phyloP scores from a whole-genome alignment of 2,888 invertebrate genomes.

The Hesperia comma region DNA sequence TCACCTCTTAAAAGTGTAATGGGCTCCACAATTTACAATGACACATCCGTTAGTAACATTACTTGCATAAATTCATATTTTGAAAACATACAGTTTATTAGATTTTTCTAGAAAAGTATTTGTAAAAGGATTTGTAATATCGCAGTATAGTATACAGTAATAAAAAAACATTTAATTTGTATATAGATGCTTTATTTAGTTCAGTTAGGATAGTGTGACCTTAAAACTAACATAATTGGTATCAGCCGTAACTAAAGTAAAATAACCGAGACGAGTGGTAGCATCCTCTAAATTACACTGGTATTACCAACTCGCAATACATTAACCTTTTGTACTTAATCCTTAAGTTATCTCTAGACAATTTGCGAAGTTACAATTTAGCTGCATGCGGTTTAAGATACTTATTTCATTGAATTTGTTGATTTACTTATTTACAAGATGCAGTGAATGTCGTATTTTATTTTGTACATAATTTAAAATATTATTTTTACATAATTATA shows the following conservation, averaged over 20 bases:
- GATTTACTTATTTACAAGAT: conserved; percentile 17
- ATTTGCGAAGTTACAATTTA: conserved; percentile 37
- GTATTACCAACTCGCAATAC: conserved; percentile 52
- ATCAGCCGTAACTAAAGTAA: conserved; percentile 65
- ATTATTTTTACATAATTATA: not conserved
- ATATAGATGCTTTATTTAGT: conserved; percentile 52
- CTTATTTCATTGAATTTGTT: conserved; percentile 30
- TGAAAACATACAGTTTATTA: too few relatives aligned
- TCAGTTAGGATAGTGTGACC: conserved; percentile 67
- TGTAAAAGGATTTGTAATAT: too few relatives aligned
- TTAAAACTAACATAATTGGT: conserved; percentile 74
- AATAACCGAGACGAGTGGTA: conserved; percentile 49
- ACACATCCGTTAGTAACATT: too few relatives aligned
- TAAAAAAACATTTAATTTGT: conserved; percentile 39
- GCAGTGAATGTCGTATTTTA: conserved; percentile 23
- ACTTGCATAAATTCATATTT: too few relatives aligned
- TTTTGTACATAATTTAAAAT: conserved; percentile 9
- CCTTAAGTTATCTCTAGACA: conserved; percentile 47
- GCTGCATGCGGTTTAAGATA: conserved; percentile 27
- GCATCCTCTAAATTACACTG: conserved; percentile 61
- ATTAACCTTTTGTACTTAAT: conserved; percentile 69
- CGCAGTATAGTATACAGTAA: conserved; percentile 16
- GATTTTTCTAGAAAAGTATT: too few relatives aligned
- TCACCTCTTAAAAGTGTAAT: too few relatives aligned
- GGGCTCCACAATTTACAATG: too few relatives aligned